phyloP scores from a whole-genome alignment of 30 jellyfish, hydroid and myxozoan genomes.

The Pelagia noctiluca region DNA sequence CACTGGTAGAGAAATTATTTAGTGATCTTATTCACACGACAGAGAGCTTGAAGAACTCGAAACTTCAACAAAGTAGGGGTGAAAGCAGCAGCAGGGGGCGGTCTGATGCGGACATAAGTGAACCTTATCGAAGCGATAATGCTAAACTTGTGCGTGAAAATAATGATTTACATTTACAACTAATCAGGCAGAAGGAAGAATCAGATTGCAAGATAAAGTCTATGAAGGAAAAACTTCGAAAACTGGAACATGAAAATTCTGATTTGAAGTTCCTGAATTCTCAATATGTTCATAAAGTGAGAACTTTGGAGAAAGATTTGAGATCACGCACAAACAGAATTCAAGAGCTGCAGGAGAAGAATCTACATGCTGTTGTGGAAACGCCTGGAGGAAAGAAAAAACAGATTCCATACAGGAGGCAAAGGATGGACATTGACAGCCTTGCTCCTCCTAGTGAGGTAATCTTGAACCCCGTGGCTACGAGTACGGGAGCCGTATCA shows the following conservation, averaged over 20 bases:
- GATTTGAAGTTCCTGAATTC: slow-evolving; percentile 88
- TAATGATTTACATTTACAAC: slow-evolving; percentile 89
- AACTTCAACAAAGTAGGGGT: slow-evolving; percentile 47
- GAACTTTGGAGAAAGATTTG: slow-evolving; percentile 87
- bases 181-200: slow-evolving; percentile 83
- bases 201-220: slow-evolving; percentile 50
- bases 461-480: too few species aligned
- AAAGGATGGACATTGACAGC: slow-evolving; percentile 92
- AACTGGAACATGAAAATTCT: slow-evolving; percentile 87
- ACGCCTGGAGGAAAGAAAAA: slow-evolving; percentile 97
- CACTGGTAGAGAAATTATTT: slow-evolving; percentile 89
- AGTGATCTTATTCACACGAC: slow-evolving; percentile 97
- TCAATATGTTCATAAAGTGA: slow-evolving; percentile 83
- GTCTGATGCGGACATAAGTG: slow-evolving; percentile 61
- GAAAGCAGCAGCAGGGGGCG: slow-evolving; percentile 39
- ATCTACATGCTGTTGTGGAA: slow-evolving; percentile 94
- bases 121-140: slow-evolving; percentile 90
- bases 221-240: slow-evolving; percentile 62
- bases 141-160: slow-evolving; percentile 91
- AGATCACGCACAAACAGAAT: slow-evolving; percentile 82
- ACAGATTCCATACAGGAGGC: slow-evolving; percentile 91
- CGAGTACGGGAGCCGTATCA: too few species aligned
- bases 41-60: slow-evolving; percentile 88
- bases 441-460: slow-evolving; percentile 73
- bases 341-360: slow-evolving; percentile 78